A percentile compares a stretch with the other conserved stretches of the same genome.
These are phyloP conservation scores for Lemur catta DNA, from an alignment of 2,797 vertebrate species.

Conservation along the genomic window DNA sequence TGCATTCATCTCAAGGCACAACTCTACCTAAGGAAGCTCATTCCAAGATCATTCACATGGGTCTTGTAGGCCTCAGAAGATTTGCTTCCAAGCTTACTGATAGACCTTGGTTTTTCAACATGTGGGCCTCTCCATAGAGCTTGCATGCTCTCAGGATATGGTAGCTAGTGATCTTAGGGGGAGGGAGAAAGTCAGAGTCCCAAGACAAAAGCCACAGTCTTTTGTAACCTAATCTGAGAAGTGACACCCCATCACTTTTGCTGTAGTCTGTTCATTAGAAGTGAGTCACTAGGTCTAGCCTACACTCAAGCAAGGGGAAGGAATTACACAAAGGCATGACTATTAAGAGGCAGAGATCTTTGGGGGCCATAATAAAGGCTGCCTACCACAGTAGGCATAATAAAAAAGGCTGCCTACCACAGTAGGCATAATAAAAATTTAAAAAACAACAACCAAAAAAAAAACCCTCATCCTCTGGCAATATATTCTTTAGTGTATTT, in stretches of 20 bases:
- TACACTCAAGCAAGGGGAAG: neutral
- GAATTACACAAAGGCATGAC: neutral
- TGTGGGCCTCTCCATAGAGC: neutral
- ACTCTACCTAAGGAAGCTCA: neutral
- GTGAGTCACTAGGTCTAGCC: neutral
- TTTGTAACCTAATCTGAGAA: slow-evolving; percentile 21
- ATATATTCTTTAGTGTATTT: neutral
- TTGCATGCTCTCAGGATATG: neutral
- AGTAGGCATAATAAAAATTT: neutral
- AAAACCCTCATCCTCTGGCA: neutral
- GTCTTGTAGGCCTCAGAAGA: neutral
- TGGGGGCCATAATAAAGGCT: neutral
- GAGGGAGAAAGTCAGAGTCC: neutral
- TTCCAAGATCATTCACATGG: neutral
- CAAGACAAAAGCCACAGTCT: neutral
- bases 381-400: neutral
- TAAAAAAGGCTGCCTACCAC: neutral
- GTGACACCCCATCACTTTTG: neutral
- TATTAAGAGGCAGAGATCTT: neutral
- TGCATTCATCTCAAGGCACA: neutral
- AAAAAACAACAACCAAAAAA: neutral
- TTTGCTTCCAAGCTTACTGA: neutral
- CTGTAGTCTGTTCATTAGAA: neutral
- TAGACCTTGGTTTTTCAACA: neutral
- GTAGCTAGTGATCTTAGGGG: neutral